Conservation (phyloP, 2,797 vertebrate species). For the Myotis vivesi region DNA sequence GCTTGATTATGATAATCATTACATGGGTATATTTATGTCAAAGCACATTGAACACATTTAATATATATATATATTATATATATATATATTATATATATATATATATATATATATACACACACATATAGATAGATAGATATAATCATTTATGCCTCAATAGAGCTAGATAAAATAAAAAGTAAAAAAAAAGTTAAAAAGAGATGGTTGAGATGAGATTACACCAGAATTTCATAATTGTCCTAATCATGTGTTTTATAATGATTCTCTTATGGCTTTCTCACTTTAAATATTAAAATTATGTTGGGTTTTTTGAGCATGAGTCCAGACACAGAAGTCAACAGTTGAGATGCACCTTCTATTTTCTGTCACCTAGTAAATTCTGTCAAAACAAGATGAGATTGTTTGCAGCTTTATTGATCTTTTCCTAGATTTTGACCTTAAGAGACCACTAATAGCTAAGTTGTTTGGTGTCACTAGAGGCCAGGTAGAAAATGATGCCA, state of each 20-base stretch:
- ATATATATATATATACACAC: rapidly evolving
- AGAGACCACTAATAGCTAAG: slow-evolving; percentile 17
- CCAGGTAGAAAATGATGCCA: background rate
- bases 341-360: slow-evolving; percentile 30
- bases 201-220: background rate
- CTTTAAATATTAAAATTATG: background rate
- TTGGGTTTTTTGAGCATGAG: background rate
- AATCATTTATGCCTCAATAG: background rate
- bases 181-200: background rate
- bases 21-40: background rate
- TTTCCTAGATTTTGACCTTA: slow-evolving; percentile 9
- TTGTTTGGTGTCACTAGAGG: slow-evolving; percentile 53
- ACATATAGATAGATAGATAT: too few relatives aligned
- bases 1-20: background rate
- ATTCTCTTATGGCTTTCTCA: background rate
- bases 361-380: slow-evolving; percentile 48
- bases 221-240: background rate
- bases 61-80: background rate
- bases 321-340: background rate
- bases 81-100: too few relatives aligned
- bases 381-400: slow-evolving; percentile 42
- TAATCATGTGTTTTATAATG: background rate
- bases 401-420: slow-evolving; percentile 62
- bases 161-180: background rate
- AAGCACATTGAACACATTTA: background rate